Percentiles rank a stretch among this genome's conserved stretches.
phyloP scores from a whole-genome alignment of 2,888 invertebrate species.

The Trachelus troglodyta region DNA sequence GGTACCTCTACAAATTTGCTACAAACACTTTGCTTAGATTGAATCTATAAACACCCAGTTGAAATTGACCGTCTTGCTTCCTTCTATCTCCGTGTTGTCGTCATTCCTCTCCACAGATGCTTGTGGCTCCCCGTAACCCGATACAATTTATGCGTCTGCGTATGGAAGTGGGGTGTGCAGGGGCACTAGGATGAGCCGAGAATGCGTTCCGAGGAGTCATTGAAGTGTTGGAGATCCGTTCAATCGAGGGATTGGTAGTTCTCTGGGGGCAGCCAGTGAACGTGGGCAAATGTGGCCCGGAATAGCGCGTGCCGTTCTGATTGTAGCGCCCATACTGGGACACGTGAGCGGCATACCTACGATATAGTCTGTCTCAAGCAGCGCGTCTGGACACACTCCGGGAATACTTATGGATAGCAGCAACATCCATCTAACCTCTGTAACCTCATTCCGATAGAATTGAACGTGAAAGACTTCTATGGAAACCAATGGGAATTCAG shows the following conservation, averaged over 20 bases:
- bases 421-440: neutral
- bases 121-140: slow-evolving; percentile 22
- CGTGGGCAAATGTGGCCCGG: slow-evolving; percentile 30
- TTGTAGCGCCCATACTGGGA: slow-evolving; percentile 48
- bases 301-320: slow-evolving; percentile 51
- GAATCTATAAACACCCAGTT: neutral
- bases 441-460: neutral
- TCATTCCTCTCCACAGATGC: slow-evolving; percentile 16
- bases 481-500: neutral
- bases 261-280: slow-evolving; percentile 12
- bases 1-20: neutral
- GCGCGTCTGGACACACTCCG: slow-evolving; percentile 41
- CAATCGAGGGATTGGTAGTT: slow-evolving; percentile 20
- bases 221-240: slow-evolving; percentile 37
- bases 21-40: neutral
- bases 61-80: neutral
- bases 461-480: neutral
- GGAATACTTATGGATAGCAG: slow-evolving; percentile 42
- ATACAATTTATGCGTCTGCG: slow-evolving; percentile 25
- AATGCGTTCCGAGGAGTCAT: slow-evolving; percentile 39
- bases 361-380: slow-evolving; percentile 50
- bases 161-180: neutral
- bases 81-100: neutral
- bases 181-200: slow-evolving; percentile 10
- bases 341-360: slow-evolving; percentile 50